Evolutionary conservation across 1,140 invertebrate genomes (phyloP).

Genomic region (Drosophila kikkawai): DNA sequence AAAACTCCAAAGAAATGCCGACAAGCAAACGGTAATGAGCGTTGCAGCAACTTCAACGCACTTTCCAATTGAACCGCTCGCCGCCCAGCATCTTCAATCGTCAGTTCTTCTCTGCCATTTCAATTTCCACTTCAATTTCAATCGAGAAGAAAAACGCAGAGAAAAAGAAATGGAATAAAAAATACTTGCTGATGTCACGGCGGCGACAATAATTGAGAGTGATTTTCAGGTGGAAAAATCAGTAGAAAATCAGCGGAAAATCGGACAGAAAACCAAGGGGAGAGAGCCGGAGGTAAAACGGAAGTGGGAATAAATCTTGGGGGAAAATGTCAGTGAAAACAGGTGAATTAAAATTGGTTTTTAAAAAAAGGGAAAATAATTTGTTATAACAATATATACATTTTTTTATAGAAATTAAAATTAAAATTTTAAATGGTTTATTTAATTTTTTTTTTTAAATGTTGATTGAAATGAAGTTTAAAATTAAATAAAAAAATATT

Average conservation of each 20-base stretch:
- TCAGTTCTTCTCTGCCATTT: constrained; percentile 9
- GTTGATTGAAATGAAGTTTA: not conserved
- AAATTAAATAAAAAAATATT: not conserved
- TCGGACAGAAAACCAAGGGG: not conserved
- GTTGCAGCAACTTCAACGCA: constrained; percentile 55
- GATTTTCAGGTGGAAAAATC: constrained; percentile 17
- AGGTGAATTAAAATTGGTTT: not conserved
- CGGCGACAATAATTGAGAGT: constrained; percentile 41
- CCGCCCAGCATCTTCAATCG: constrained; percentile 39
- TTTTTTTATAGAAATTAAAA: not conserved
- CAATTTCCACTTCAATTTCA: constrained; percentile 32
- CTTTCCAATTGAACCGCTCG: constrained; percentile 67
- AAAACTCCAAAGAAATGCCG: constrained; percentile 67
- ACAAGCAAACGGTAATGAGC: constrained; percentile 74
- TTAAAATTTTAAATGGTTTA: too few species aligned
- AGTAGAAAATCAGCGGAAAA: constrained; percentile 16
- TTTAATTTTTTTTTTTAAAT: too few species aligned
- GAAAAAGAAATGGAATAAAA: not conserved
- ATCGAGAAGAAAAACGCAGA: not conserved
- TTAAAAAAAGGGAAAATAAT: not conserved
- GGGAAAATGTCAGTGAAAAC: constrained; percentile 16
- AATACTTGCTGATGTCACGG: constrained; percentile 56
- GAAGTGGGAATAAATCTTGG: constrained; percentile 9
- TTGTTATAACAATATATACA: not conserved
- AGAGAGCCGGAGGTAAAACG: constrained; percentile 4